These are phyloP conservation scores for Penelope pileata DNA, from an alignment of 2,113 vertebrate species.

Conservation along the genomic window DNA sequence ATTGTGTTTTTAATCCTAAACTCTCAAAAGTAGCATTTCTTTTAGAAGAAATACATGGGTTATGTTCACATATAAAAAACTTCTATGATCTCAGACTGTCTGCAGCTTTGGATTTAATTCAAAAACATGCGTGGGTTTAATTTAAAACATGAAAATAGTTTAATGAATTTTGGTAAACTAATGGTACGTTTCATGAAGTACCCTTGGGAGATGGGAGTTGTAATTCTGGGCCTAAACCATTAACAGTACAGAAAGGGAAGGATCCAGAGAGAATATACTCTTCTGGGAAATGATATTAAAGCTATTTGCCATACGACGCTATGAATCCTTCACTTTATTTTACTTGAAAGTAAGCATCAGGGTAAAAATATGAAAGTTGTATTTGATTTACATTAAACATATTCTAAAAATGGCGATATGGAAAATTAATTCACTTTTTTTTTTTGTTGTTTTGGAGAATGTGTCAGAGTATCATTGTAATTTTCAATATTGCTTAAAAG, in stretches of 20 bases:
- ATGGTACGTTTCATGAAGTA: not conserved
- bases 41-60: not conserved
- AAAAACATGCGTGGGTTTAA: not conserved
- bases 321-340: not conserved
- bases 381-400: not conserved
- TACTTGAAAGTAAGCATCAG: not conserved
- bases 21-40: not conserved
- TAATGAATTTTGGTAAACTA: not conserved
- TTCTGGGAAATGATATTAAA: not conserved
- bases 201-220: not conserved
- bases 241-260: not conserved
- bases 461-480: not conserved
- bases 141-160: not conserved
- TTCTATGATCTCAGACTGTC: not conserved
- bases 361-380: not conserved
- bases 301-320: not conserved
- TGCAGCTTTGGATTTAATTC: slow-evolving; percentile 9
- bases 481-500: slow-evolving; percentile 7
- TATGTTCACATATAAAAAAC: not conserved
- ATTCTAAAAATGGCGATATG: not conserved
- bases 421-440: not conserved
- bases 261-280: not conserved
- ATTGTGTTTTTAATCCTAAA: not conserved
- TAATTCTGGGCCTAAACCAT: not conserved
- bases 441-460: not conserved